A percentile compares a stretch with the other conserved stretches of the same genome.
Conservation (phyloP, 1,140 invertebrate genomes). For the Drosophila paulistorum region DNA sequence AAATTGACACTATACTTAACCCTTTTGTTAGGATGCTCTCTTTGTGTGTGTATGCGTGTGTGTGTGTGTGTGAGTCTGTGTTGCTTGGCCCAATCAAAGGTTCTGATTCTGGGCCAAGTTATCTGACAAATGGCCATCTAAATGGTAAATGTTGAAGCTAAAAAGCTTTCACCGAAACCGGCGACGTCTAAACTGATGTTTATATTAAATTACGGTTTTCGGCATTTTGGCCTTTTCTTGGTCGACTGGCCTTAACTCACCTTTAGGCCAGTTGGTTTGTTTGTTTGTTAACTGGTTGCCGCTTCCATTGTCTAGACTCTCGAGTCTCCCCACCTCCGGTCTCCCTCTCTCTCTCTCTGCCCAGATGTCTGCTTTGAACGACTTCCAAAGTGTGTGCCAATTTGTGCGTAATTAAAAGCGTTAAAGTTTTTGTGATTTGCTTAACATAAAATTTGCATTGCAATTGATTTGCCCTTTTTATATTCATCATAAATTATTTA, state of each 20-base stretch:
- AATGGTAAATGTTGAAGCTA: constrained; percentile 38
- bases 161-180: constrained; percentile 40
- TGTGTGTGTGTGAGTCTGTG: constrained; percentile 15
- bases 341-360: background rate
- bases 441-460: constrained; percentile 61
- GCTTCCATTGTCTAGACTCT: constrained; percentile 58
- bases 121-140: constrained; percentile 73
- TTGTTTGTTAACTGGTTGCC: constrained; percentile 17
- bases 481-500: constrained; percentile 70
- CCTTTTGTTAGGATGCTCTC: constrained; percentile 5
- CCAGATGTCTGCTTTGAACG: background rate
- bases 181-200: constrained; percentile 62
- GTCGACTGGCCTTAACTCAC: constrained; percentile 33
- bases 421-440: constrained; percentile 66
- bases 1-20: constrained; percentile 14
- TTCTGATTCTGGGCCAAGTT: constrained; percentile 44
- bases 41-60: constrained; percentile 23
- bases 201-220: constrained; percentile 74
- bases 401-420: constrained; percentile 69
- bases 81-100: constrained; percentile 57
- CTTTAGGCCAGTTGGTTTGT: constrained; percentile 20
- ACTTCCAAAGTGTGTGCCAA: constrained; percentile 36
- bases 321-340: constrained; percentile 23
- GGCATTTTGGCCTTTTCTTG: constrained; percentile 55
- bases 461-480: constrained; percentile 64